A percentile compares a stretch with the other conserved stretches of the same genome.
Conservation (phyloP, 1,140 invertebrate species). For the Drosophila nikananu region DNA sequence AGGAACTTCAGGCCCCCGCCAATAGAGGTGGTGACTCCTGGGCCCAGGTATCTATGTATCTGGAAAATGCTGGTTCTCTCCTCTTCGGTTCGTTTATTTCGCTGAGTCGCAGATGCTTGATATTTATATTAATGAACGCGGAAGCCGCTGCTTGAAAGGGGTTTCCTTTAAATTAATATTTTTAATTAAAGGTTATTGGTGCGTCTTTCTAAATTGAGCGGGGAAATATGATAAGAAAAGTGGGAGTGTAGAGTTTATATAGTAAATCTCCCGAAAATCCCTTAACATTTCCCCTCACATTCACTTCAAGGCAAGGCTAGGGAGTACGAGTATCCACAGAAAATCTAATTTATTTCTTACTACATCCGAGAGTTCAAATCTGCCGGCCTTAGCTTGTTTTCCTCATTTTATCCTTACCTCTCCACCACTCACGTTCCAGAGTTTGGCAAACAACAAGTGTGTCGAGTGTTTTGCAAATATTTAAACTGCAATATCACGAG, state of each 20-base stretch:
- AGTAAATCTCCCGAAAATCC: background rate
- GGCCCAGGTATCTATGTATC: slow-evolving; percentile 6
- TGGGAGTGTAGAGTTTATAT: background rate
- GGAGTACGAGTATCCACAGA: background rate
- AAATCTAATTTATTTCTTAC: slow-evolving; percentile 16
- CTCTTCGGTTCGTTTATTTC: slow-evolving; percentile 8
- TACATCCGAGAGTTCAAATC: background rate
- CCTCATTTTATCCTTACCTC: background rate
- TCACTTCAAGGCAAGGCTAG: background rate
- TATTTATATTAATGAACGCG: slow-evolving; percentile 4
- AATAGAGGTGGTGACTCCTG: slow-evolving; percentile 2
- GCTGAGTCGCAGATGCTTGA: slow-evolving; percentile 1
- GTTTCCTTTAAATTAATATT: slow-evolving; percentile 1
- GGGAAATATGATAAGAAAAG: background rate
- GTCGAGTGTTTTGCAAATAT: slow-evolving; percentile 69
- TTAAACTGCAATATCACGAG: slow-evolving; percentile 51
- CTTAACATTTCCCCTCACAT: background rate
- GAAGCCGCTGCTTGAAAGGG: background rate
- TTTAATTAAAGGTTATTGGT: slow-evolving; percentile 14
- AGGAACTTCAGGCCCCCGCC: slow-evolving; percentile 25
- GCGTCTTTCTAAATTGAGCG: background rate
- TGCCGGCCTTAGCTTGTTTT: background rate
- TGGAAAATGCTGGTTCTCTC: background rate
- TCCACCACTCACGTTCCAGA: slow-evolving; percentile 15
- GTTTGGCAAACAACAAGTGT: slow-evolving; percentile 62